phyloP scores from a whole-genome alignment of 2,888 invertebrate genomes.

The Conops quadrifasciatus region DNA sequence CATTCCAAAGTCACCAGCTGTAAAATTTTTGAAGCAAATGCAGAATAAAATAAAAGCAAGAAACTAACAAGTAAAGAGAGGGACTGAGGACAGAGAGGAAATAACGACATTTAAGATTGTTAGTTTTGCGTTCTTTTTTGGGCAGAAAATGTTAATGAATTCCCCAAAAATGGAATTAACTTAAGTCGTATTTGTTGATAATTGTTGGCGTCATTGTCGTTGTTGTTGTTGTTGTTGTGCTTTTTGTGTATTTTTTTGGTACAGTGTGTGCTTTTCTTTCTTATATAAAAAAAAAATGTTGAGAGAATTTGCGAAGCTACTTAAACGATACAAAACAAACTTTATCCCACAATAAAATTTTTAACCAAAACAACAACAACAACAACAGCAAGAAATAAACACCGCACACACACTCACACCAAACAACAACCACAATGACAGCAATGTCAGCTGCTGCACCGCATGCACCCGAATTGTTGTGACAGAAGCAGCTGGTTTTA shows the following conservation, averaged over 20 bases:
- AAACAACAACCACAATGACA: not conserved
- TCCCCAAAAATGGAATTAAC: conserved; percentile 22
- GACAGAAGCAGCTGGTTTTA: too few species aligned
- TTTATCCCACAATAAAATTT: too few species aligned
- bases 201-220: not conserved
- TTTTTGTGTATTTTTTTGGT: not conserved
- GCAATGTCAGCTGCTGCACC: too few species aligned
- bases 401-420: not conserved
- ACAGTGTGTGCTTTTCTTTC: not conserved
- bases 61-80: not conserved
- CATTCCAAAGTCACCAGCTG: conserved; percentile 30
- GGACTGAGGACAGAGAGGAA: not conserved
- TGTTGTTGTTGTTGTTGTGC: conserved; percentile 6
- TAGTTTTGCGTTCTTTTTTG: not conserved
- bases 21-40: conserved; percentile 22
- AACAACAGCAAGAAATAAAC: not conserved
- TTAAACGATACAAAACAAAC: too few species aligned
- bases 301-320: too few species aligned
- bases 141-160: conserved; percentile 34
- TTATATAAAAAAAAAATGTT: too few species aligned
- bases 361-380: too few species aligned
- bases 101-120: not conserved
- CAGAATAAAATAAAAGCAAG: not conserved
- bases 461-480: too few species aligned
- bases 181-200: conserved; percentile 18